phyloP scores from a whole-genome alignment of 2,113 vertebrate species.

The Istiophorus platypterus region DNA sequence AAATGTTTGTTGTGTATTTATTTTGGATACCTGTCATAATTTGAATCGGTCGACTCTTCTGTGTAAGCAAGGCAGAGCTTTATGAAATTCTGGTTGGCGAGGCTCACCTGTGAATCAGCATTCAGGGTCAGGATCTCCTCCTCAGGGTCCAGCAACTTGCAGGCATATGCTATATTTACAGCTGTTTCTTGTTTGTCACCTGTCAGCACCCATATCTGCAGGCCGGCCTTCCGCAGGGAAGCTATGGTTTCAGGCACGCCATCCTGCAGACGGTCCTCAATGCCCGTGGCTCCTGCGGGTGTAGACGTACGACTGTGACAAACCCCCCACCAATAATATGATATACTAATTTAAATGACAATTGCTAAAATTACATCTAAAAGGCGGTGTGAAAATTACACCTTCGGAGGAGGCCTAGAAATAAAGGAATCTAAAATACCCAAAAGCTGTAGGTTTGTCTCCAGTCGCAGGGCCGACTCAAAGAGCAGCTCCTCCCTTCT shows the following conservation, averaged over 20 bases:
- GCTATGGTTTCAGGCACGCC: constrained; percentile 96
- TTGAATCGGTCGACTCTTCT: neutral
- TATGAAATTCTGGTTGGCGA: neutral
- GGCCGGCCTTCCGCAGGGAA: constrained; percentile 90
- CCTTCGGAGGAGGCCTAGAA: neutral
- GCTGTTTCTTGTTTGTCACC: constrained; percentile 99
- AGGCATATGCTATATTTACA: constrained; percentile 95
- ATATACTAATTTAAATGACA: neutral
- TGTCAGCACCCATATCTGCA: constrained; percentile 98
- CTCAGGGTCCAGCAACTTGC: constrained; percentile 93
- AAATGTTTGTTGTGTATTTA: neutral
- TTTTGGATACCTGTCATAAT: neutral
- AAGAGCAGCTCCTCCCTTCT: constrained; percentile 93
- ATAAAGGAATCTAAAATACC: constrained; percentile 81
- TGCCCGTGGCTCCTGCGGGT: constrained; percentile 91
- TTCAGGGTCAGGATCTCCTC: constrained; percentile 96
- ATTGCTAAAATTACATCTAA: neutral
- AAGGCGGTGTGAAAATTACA: neutral
- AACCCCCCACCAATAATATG: neutral
- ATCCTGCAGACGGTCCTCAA: constrained; percentile 96
- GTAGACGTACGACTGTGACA: neutral
- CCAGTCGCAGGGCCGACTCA: constrained; percentile 91
- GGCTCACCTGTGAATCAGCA: constrained; percentile 91
- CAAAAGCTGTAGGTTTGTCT: constrained; percentile 94
- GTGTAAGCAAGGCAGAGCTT: neutral